Base-by-base conservation (phyloP, 2,113 vertebrate genomes). In the Colistium nudipinnis region DNA sequence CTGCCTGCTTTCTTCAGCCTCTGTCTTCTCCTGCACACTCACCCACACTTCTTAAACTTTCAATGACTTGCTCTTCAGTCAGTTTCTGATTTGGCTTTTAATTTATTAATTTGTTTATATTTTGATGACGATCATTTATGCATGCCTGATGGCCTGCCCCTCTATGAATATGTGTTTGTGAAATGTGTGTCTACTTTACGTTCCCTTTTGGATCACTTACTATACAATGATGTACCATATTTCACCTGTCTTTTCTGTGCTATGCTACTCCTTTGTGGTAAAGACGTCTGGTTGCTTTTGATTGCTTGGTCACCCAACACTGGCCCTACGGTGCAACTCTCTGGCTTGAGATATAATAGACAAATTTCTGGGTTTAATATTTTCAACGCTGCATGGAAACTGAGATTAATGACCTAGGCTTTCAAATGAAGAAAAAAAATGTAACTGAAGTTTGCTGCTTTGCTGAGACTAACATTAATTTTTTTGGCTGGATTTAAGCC, bases 1-100 rank as follows among this genome's bases (percentile, higher is more conserved):
- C 81, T 86, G 88, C 88, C 88, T 92, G 90, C 86, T 87, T 85
- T 82, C 69, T 81, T 84, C 67, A 17, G 74, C 67, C 17, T 85
- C 80, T 80, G 74, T 85, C 77, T 64, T 81, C 62, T 86, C 74
- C 66, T 85, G 68, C 80, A 74, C 82, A 74, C 78, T 88, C 84
- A 83, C 85, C 62, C 78, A 75, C 80, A 84, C 74, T 82, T 70
- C 67, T 81, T 64, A 48, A 57, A 68, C 68, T 79, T 66, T 75
- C 55, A 75, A 64, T 80, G 82, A 86, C 86, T 75, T 51, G 57
- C 76, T 72, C 65, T 56, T 62, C 59, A 47, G 33, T 54, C 80
- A 47, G 45, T 75, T 7, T 85, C 54, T 82, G 73, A 77, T 78
- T 55, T 74, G 44, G 44, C 30, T 53, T 63, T 76, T 67, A 0